Base-by-base conservation (phyloP, 2,113 vertebrate species). In the Connochaetes taurinus region DNA sequence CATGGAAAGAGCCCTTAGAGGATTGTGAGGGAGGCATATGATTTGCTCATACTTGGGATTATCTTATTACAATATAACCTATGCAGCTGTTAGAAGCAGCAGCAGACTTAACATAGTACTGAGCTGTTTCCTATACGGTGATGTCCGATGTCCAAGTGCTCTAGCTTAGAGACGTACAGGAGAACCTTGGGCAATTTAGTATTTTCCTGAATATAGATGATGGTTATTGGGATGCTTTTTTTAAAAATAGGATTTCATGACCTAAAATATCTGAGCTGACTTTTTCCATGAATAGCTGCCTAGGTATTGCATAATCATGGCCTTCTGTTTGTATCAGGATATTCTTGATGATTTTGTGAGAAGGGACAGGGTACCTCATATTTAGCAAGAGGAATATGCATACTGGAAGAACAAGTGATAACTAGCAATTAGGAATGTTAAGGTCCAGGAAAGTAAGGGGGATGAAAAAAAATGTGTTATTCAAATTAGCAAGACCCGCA, bases 1-100 rank as follows among this genome's bases (percentile, higher is more conserved):
- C 81, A 57, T 95, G 87, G 85, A 88, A 98, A 91, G 91, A 90
- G 81, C 40, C 96, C 91, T 91, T 55, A 71, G 96, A 97, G 91
- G 40, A 78, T 85, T 81, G 83, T 84, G 88, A 95, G 74, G 47
- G 52, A 93, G 53, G 57, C 81, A 40, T 95, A 94, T 14, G 52
- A 36, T 93, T 92, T 91, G 86, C 89, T 96, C 40, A 67, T 57
- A 94, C 7, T 31, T 80, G 47, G 57, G 58, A 89, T 92, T 92
- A 84, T 94, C 13, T 94, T 95, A 96, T 92, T 96, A 89, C 21
- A 71, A 19, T 58, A 19, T 84, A 96, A 82, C 55, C 19, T 50
- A 2, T 95, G 74, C 33, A 52, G 1, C 60, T 95, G 33, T 94
- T 84, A 40, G 58, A 87, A 36, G 80, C 55, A 71, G 50, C n/a